Evolutionary conservation across 2,888 invertebrate genomes (phyloP), one percentile per base, ranked within the genome.

Genomic region (Eumerus sabulonum): DNA sequence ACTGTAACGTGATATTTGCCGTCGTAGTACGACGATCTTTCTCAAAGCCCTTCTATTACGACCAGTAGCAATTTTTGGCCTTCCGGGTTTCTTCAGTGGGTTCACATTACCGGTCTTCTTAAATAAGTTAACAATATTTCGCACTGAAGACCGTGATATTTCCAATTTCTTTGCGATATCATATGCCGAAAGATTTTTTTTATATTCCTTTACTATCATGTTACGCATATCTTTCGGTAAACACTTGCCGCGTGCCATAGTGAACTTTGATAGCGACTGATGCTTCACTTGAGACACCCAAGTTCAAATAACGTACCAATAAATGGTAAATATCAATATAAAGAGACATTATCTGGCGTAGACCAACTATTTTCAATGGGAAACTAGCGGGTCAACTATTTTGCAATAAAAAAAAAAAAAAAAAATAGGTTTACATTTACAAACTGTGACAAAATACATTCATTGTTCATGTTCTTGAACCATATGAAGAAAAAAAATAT

Each of bases 1-100:
- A 57, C 66, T 48, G 27, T 50, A 50, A 56, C 9, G 66, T 56
- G 11, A 42, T 35, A 44, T 66, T 57, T 40, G 56, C 48, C n/a
- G 48, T 44, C 38, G 48, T 56, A 48, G 50, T 27, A 50, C 16
- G 66, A 57, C 56, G 56, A 48, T 62, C 11, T 56, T 47, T 56
- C 48, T 48, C 12, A 42, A 57, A 56, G 18, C 19, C 11, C 50
- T 48, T 48, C 27, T 56, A 40, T 57, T n/a, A 17, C 44, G 35
- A 44, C 12, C 44, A 35, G 42, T 4, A 44, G 63, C 51, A 35
- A 51, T 63, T 48, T 14, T 5, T 17, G 47, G 48, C 13, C 67
- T 50, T 51, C 59, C 59, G 14, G 59, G 27, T 44, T 59, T 59
- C n/a, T 38, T 66, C 27, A 56, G 35, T 27, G 19, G 47, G 9